These are phyloP conservation scores for Drosophila simulans DNA, from an alignment of 1,140 invertebrate genomes.

Conservation along the genomic window DNA sequence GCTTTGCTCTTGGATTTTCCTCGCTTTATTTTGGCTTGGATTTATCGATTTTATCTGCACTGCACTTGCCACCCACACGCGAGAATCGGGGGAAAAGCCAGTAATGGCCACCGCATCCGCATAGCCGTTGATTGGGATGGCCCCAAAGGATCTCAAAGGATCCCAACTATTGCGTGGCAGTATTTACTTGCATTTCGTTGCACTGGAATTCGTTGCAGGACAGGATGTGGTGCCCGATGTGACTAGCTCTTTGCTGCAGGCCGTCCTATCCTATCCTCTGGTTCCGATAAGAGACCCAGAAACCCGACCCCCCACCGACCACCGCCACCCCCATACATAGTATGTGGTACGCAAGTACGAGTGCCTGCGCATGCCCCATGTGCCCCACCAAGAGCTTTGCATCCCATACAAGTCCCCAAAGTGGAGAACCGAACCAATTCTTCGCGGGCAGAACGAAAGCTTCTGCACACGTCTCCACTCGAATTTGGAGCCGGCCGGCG, in stretches of 20 bases:
- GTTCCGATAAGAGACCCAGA: slow-evolving; percentile 46
- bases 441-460: background rate
- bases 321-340: slow-evolving; percentile 13
- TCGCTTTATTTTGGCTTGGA: slow-evolving; percentile 78
- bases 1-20: slow-evolving; percentile 67
- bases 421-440: slow-evolving; percentile 19
- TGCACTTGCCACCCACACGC: slow-evolving; percentile 66
- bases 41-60: slow-evolving; percentile 81
- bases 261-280: slow-evolving; percentile 66
- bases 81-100: slow-evolving; percentile 8
- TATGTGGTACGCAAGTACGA: background rate
- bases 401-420: background rate
- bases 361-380: slow-evolving; percentile 21
- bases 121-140: too few species aligned
- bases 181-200: slow-evolving; percentile 79
- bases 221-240: slow-evolving; percentile 50
- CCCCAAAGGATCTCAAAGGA: slow-evolving; percentile 2
- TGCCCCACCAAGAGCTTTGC: background rate
- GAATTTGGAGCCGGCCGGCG: slow-evolving; percentile 44
- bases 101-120: slow-evolving; percentile 1
- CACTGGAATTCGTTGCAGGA: slow-evolving; percentile 68
- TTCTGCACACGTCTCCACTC: slow-evolving; percentile 60
- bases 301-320: slow-evolving; percentile 33
- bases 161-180: slow-evolving; percentile 26
- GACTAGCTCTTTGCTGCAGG: slow-evolving; percentile 62